Evolutionary conservation across 2,888 invertebrate species (phyloP), one percentile per base, ranked within the genome.

Genomic region (Nasonovia ribisnigri): DNA sequence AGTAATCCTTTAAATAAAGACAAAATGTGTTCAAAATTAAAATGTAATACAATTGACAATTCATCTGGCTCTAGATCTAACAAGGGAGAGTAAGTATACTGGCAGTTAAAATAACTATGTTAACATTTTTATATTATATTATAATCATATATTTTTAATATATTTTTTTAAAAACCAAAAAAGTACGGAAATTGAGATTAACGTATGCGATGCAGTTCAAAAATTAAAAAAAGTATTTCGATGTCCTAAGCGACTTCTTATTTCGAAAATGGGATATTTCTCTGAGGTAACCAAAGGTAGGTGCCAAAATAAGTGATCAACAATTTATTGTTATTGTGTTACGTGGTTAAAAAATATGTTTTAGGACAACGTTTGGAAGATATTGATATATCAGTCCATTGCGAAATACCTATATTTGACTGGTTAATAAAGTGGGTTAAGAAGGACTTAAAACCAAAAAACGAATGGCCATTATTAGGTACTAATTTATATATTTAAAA

Each of bases 391-490:
- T 99, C 99, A 0, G 99, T 99, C 0, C 99, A 99, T 95, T 99
- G 99, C 95, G 99, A 99, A 96, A 98, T 99, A 94, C 97, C 98
- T 95, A 98, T 99, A 94, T 99, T 99, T 96, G 99, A 99, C 95
- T 99, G 99, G 99, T 96, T 99, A 92, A 98, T 99, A 98, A 97
- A 97, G 95, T 99, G 99, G 98, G 98, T 99, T n/a, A 98, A 98
- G 96, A 97, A 97, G 57, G 97, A 97, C 95, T 96, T 96, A 0
- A 96, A 97, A 94, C 96, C 97, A 94, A 96, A 97, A 94, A 97
- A 97, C 0, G 97, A 97, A 95, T 97, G 97, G 96, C 98, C 98
- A 10, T 94, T 93, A 57, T 95, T 95, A 60, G 95, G 95, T 95
- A 95, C 94, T 77, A 77, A 77, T 94, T 94, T 42, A 43, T 36